Percentiles rank a stretch among this genome's conserved stretches.
Evolutionary conservation across 64 coral and sea anemone genomes (phyloP).

Genomic region (Hydrozoanthus tunicans): DNA sequence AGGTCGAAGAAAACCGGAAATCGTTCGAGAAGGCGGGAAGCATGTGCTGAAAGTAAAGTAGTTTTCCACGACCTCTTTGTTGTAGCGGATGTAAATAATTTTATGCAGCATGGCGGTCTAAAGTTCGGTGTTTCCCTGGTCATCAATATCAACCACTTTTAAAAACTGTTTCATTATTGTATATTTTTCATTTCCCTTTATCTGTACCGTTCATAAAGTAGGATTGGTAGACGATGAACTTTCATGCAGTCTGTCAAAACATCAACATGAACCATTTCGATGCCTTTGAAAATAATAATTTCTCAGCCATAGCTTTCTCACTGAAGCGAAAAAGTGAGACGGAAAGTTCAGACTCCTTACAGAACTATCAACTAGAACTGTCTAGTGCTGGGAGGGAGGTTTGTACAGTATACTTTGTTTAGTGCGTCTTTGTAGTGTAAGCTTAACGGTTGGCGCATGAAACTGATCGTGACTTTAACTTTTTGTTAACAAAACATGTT

Average conservation of each 20-base stretch:
- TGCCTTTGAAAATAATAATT: not conserved
- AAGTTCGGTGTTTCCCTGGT: not conserved
- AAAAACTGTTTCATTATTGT: not conserved
- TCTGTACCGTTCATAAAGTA: not conserved
- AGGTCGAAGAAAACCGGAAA: constrained; percentile 27
- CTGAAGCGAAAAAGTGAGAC: constrained; percentile 29
- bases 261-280: constrained; percentile 14
- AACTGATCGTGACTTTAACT: too few species aligned
- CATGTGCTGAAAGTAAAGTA: not conserved
- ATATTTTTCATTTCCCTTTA: not conserved
- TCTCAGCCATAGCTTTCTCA: not conserved
- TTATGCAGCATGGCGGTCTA: constrained; percentile 7
- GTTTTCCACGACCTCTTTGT: constrained; percentile 39
- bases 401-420: not conserved
- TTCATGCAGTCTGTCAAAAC: not conserved
- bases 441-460: too few species aligned
- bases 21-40: constrained; percentile 30
- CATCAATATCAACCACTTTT: not conserved
- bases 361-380: constrained; percentile 14
- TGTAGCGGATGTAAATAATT: not conserved
- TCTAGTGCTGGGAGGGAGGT: constrained; percentile 18
- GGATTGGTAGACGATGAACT: not conserved
- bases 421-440: too few species aligned
- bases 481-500: too few species aligned
- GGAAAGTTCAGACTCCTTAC: not conserved